Evolutionary conservation across 2,797 vertebrate genomes (phyloP).

Genomic region (Tenualosa ilisha): DNA sequence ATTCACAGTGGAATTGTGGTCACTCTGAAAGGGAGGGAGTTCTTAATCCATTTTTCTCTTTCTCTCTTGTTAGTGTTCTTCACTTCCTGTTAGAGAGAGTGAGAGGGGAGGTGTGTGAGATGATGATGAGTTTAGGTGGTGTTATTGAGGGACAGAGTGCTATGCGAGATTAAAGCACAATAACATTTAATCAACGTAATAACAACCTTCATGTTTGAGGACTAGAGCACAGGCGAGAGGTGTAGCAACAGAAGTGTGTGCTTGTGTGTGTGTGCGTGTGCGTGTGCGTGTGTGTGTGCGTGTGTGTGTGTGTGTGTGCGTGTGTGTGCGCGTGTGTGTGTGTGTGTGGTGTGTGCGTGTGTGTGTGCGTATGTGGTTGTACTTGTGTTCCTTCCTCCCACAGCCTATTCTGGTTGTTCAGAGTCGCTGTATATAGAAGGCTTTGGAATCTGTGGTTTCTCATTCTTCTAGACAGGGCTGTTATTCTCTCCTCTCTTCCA

Average conservation of each 20-base stretch:
- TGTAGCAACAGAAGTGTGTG: slow-evolving; percentile 6
- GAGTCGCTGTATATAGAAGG: slow-evolving; percentile 57
- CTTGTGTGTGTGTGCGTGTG: neutral
- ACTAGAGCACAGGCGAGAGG: neutral
- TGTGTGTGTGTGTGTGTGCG: slow-evolving; percentile 1
- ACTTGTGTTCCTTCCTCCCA: neutral
- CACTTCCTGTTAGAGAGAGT: neutral
- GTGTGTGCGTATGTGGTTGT: neutral
- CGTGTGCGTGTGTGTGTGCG: neutral
- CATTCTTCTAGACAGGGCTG: slow-evolving; percentile 36
- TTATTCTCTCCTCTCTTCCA: slow-evolving; percentile 30
- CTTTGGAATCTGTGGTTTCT: slow-evolving; percentile 70
- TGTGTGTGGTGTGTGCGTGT: neutral
- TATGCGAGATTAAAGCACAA: neutral
- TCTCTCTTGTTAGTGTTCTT: neutral
- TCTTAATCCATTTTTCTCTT: slow-evolving; percentile 15
- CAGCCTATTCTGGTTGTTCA: slow-evolving; percentile 31
- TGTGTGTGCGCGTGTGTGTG: neutral
- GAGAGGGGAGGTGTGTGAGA: neutral
- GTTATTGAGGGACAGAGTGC: neutral
- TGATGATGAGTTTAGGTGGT: neutral
- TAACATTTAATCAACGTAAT: slow-evolving; percentile 16
- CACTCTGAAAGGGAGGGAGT: neutral
- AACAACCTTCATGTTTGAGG: neutral
- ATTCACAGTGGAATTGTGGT: slow-evolving; percentile 14